Base-by-base conservation (phyloP, 2,797 vertebrate species). In the Peromyscus aztecus region DNA sequence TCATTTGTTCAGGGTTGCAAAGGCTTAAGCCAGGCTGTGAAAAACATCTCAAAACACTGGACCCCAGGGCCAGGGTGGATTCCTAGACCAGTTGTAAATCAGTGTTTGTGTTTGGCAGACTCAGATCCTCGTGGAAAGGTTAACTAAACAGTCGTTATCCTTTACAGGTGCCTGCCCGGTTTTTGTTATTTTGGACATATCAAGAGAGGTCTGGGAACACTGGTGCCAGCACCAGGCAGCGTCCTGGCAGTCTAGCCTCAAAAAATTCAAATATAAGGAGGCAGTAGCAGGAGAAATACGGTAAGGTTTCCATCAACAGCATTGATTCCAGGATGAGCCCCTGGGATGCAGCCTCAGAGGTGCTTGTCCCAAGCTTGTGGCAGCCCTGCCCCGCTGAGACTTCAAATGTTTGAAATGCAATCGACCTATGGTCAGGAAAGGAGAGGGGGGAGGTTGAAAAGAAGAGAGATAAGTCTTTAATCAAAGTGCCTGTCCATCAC, bases 1-100 rank as follows among this genome's bases (percentile, higher is more conserved):
- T 96, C 98, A 97, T 98, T 98, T 97, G 97, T 96, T 90, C n/a
- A 96, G 91, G 5, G 75, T 16, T 92, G 93, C 91, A 55, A 49
- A 57, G 81, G 96, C 93, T 83, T 95, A 61, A 97, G 91, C 67
- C 31, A 3, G 12, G 90, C 97, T 67, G 43, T 49, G 17, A 67
- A 92, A 94, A 96, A 31, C 0, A 0, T 76, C 85, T 63, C 3
- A 19, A 82, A 80, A 59, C n/a, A 4, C 61, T 31, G 31, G 78
- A 52, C 49, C 61, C 83, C 61, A 9, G 77, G 85, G 37, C 77
- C 6, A 23, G 87, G 61, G 75, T 69, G 17, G 24, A 16, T 91
- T 89, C 93, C 86, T 37, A 16, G 89, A n/a, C 31, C 27, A 77
- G 19, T 71, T 95, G 94, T 96, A 85, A 90, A 21, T 19, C 34